A percentile compares a stretch with the other conserved stretches of the same genome.
These are phyloP conservation scores for Atherinosoma microstoma DNA, from an alignment of 2,797 vertebrate species.

Conservation along the genomic window DNA sequence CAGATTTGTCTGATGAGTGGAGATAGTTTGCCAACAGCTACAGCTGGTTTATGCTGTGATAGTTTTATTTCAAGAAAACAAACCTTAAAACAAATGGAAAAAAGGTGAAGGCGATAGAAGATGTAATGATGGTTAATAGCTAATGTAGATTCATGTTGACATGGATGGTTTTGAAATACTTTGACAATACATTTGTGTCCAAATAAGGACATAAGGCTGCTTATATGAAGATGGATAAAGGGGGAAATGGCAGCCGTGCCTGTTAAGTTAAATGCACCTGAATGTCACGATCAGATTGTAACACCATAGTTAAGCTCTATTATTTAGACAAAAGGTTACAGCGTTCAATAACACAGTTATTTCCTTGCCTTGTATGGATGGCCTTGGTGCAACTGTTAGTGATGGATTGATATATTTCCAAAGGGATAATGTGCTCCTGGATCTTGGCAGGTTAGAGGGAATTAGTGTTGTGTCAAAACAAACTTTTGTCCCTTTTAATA, in stretches of 20 bases:
- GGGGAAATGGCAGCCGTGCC: conserved; percentile 26
- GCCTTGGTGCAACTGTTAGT: neutral
- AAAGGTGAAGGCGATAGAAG: neutral
- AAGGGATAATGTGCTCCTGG: conserved; percentile 11
- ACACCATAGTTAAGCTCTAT: conserved; percentile 7
- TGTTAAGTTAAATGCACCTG: conserved; percentile 18
- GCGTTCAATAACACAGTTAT: conserved; percentile 14
- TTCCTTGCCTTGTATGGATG: conserved; percentile 54
- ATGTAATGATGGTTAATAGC: neutral
- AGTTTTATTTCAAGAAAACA: neutral
- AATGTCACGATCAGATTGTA: neutral
- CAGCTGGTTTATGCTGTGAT: neutral
- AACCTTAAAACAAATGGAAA: neutral
- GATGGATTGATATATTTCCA: conserved; percentile 34
- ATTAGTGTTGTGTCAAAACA: conserved; percentile 9
- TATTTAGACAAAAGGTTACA: conserved; percentile 1
- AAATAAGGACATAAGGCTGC: conserved; percentile 52
- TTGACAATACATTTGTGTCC: conserved; percentile 26
- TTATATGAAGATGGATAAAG: conserved; percentile 14
- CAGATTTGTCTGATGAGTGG: conserved; percentile 6
- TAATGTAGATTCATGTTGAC: neutral
- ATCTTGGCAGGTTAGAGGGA: conserved; percentile 32
- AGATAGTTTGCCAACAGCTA: conserved; percentile 1
- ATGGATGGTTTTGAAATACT: neutral
- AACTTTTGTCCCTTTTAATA: conserved; percentile 24